Percentiles rank a stretch among this genome's conserved stretches.
phyloP scores from a whole-genome alignment of 2,888 invertebrate species.

The Resseliella maxima region DNA sequence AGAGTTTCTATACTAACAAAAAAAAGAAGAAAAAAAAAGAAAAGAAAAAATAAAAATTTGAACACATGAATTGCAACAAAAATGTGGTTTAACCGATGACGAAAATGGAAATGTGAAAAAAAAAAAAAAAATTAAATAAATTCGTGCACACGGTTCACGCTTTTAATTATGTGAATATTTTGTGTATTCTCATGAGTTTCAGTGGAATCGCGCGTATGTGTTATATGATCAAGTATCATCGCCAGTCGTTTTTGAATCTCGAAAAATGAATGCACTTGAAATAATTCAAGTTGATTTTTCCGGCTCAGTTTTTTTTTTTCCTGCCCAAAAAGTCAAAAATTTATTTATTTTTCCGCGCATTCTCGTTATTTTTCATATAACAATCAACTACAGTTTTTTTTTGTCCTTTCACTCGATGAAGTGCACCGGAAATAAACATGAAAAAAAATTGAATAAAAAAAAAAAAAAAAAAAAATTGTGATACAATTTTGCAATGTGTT shows the following conservation, averaged over 20 bases:
- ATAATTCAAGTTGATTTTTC: not conserved
- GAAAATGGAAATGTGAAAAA: no score
- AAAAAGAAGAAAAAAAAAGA: not conserved
- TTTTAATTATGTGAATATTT: not conserved
- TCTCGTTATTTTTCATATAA: not conserved
- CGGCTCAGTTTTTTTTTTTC: not conserved
- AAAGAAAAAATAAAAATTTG: not conserved
- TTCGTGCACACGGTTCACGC: not conserved
- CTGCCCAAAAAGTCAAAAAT: not conserved
- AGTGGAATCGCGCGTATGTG: not conserved
- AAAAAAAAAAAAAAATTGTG: not conserved
- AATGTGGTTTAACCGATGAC: not conserved
- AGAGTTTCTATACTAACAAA: not conserved
- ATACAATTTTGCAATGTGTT: slow-evolving; percentile 8
- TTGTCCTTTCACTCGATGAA: no score
- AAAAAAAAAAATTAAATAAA: not conserved
- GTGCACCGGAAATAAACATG: not conserved
- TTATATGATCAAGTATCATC: slow-evolving; percentile 38
- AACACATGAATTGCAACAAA: not conserved
- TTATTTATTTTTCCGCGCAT: slow-evolving; percentile 6
- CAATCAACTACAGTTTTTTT: slow-evolving; percentile 2
- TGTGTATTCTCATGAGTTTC: not conserved
- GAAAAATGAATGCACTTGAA: not conserved
- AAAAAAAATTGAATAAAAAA: not conserved
- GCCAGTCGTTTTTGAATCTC: slow-evolving; percentile 4